Percentiles rank a stretch among this genome's conserved stretches.
Conservation (phyloP, 2,113 vertebrate genomes). For the Psittacara wagleri region DNA sequence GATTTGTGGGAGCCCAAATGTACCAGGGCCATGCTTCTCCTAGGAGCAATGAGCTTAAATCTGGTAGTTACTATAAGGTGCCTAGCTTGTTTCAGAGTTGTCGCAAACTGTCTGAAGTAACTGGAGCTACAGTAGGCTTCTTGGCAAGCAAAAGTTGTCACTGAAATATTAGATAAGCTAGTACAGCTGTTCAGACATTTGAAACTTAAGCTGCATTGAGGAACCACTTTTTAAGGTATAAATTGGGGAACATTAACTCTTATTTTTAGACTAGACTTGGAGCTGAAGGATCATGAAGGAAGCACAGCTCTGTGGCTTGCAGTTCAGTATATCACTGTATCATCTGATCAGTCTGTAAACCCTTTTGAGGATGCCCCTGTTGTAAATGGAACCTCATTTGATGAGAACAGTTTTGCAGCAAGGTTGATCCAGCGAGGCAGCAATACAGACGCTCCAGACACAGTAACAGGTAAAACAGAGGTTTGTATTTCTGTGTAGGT, state of each 20-base stretch:
- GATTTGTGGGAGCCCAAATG: neutral
- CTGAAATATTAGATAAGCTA: neutral
- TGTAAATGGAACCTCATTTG: conserved; percentile 93
- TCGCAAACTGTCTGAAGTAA: neutral
- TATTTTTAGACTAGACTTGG: conserved; percentile 86
- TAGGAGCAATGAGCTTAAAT: neutral
- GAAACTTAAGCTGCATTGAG: neutral
- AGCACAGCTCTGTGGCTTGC: conserved; percentile 97
- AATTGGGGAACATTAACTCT: neutral
- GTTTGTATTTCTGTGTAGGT: conserved; percentile 34
- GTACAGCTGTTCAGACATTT: neutral
- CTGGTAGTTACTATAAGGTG: neutral
- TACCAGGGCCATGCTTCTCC: neutral
- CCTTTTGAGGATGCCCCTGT: conserved; percentile 91
- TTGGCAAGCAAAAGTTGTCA: neutral
- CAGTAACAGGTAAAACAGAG: conserved; percentile 80
- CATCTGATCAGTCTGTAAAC: conserved; percentile 90
- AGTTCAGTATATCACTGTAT: conserved; percentile 91
- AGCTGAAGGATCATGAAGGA: conserved; percentile 94
- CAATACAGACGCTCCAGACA: conserved; percentile 89
- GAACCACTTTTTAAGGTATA: neutral
- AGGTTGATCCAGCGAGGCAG: conserved; percentile 92
- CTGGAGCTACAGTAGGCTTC: neutral
- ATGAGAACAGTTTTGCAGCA: conserved; percentile 95
- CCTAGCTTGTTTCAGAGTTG: neutral